phyloP scores from a whole-genome alignment of 2,888 invertebrate species.

The Terebella lapidaria region DNA sequence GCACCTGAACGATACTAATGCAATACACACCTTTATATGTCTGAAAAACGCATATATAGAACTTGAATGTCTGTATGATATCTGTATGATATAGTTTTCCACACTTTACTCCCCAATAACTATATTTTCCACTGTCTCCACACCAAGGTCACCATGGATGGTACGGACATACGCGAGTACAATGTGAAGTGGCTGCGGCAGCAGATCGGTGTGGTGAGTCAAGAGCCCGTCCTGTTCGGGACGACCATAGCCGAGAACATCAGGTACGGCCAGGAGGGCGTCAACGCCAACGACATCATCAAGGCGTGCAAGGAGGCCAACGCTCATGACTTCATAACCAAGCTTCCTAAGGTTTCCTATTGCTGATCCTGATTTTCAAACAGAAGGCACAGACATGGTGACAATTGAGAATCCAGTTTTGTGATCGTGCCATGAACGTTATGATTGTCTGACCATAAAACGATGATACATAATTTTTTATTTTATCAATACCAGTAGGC shows the following conservation, averaged over 20 bases:
- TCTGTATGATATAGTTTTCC: background rate
- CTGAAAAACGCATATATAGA: no score
- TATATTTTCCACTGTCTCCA: no score
- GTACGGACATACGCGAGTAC: slow-evolving; percentile 45
- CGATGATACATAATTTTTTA: no score
- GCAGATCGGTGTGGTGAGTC: slow-evolving; percentile 34
- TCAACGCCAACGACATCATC: slow-evolving; percentile 40
- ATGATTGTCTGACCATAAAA: no score
- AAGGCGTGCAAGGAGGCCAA: slow-evolving; percentile 50
- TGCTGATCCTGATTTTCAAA: no score
- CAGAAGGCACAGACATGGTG: no score
- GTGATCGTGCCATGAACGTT: no score
- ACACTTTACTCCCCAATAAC: slow-evolving; percentile 50
- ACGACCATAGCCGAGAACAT: slow-evolving; percentile 56
- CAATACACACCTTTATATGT: no score
- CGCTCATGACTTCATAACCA: slow-evolving; percentile 48
- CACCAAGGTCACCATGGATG: slow-evolving; percentile 20
- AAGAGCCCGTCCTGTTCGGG: slow-evolving; percentile 62
- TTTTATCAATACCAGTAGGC: no score
- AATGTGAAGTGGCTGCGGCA: slow-evolving; percentile 53
- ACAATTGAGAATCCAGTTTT: no score
- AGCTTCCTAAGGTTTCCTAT: slow-evolving; percentile 59
- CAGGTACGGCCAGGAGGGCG: slow-evolving; percentile 42
- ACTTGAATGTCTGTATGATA: no score
- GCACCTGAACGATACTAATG: no score